Evolutionary conservation across 2,888 invertebrate species (phyloP).

Genomic region (Heliconius charithonia): DNA sequence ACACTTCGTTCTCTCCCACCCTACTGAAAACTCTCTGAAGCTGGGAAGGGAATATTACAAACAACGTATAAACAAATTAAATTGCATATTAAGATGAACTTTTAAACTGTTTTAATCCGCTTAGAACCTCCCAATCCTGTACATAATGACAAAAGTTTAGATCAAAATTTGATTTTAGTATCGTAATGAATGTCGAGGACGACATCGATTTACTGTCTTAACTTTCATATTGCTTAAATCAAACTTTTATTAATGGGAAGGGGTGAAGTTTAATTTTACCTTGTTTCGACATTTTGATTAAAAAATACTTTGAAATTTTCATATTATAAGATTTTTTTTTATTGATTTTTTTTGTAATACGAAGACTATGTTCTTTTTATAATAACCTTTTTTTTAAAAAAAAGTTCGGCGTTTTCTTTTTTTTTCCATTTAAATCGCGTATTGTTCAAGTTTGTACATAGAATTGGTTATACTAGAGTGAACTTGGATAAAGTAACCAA

Average conservation of each 20-base stretch:
- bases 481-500: too few species aligned
- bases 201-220: conserved; percentile 35
- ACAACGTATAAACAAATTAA: neutral
- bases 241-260: conserved; percentile 2
- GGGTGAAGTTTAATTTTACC: neutral
- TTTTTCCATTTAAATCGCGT: neutral
- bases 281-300: neutral
- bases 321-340: neutral
- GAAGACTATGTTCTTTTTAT: neutral
- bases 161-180: conserved; percentile 49
- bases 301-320: neutral
- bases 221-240: conserved; percentile 22
- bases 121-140: conserved; percentile 33
- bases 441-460: neutral
- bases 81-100: neutral
- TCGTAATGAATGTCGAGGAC: conserved; percentile 38
- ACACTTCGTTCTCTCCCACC: neutral
- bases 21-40: neutral
- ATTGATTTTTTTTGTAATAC: neutral
- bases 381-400: too few species aligned
- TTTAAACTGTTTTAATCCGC: conserved; percentile 30
- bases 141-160: conserved; percentile 62
- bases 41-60: neutral
- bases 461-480: neutral
- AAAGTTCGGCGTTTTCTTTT: neutral